Conservation (phyloP, 2,113 vertebrate genomes). For the Sus scrofa region DNA sequence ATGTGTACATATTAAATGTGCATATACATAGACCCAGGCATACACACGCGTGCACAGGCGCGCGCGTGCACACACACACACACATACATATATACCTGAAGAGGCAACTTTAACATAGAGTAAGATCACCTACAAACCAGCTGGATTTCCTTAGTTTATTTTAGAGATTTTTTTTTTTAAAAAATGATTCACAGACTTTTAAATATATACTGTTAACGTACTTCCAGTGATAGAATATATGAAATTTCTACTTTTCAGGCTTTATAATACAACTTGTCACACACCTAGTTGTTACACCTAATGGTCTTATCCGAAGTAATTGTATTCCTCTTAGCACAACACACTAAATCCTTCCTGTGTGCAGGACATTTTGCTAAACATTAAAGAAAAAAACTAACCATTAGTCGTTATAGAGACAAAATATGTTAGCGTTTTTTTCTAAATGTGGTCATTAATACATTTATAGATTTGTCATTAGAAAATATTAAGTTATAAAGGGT, state of each 20-base stretch:
- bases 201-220: background rate
- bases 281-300: background rate
- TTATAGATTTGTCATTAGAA: conserved; percentile 46
- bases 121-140: background rate
- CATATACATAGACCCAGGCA: background rate
- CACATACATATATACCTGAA: background rate
- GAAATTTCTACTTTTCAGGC: background rate
- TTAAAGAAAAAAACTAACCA: conserved; percentile 19
- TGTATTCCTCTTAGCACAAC: background rate
- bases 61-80: background rate
- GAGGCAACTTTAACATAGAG: background rate
- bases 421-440: background rate
- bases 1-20: background rate
- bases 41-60: too few species aligned
- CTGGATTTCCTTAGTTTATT: background rate
- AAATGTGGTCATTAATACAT: background rate
- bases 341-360: background rate
- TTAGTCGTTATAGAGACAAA: conserved; percentile 22
- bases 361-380: background rate
- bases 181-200: conserved; percentile 4
- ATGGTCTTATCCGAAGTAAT: background rate
- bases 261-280: background rate
- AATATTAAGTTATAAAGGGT: conserved; percentile 14
- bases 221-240: background rate
- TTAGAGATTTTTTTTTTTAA: background rate